Conservation (phyloP, 2,888 invertebrate genomes). For the Carterocephalus palaemon region DNA sequence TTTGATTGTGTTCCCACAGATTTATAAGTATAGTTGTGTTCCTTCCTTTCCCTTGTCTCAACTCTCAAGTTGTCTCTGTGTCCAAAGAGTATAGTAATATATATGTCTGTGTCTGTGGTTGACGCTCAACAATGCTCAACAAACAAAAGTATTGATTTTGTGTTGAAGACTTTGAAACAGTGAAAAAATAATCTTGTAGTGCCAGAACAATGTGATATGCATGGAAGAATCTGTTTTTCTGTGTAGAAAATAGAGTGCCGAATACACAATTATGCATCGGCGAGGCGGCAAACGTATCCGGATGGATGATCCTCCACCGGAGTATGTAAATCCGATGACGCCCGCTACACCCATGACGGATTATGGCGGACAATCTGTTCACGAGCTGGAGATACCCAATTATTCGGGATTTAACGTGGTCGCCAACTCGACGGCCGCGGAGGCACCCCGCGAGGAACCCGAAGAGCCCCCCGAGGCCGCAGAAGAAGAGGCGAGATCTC, state of each 20-base stretch:
- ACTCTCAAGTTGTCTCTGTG: too few species aligned
- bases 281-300: conserved; percentile 92
- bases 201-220: neutral
- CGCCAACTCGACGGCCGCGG: conserved; percentile 55
- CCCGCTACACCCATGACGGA: conserved; percentile 77
- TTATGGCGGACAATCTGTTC: conserved; percentile 72
- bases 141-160: too few species aligned
- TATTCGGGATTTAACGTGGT: conserved; percentile 64
- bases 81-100: too few species aligned
- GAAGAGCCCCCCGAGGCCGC: conserved; percentile 58
- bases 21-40: too few species aligned
- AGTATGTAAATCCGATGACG: conserved; percentile 86
- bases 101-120: too few species aligned
- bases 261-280: conserved; percentile 90
- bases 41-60: too few species aligned
- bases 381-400: conserved; percentile 73
- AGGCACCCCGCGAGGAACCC: conserved; percentile 55
- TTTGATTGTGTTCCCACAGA: too few species aligned
- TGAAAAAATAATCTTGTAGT: too few species aligned
- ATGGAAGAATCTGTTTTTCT: neutral
- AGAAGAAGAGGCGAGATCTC: conserved; percentile 71
- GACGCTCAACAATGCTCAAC: too few species aligned
- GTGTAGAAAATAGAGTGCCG: conserved; percentile 32
- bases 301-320: conserved; percentile 94
- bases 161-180: too few species aligned